Conservation (phyloP, 1,140 invertebrate genomes). For the Paracyclopina nana region DNA sequence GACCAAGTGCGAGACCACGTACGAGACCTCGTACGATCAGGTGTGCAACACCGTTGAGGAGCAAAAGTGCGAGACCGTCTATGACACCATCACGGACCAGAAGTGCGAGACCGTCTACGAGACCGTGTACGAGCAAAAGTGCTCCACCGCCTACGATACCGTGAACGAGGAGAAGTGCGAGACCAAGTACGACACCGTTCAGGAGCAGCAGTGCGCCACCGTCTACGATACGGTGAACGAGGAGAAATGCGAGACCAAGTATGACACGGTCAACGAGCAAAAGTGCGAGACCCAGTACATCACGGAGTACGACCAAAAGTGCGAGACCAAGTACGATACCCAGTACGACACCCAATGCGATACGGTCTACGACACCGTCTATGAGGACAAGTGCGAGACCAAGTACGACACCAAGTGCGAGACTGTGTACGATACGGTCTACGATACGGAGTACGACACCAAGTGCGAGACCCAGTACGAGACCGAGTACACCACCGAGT, state of each 20-base stretch:
- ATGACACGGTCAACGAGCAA: neutral
- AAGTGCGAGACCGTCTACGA: conserved; percentile 16
- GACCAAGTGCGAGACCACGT: conserved; percentile 13
- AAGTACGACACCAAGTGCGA: conserved; percentile 6
- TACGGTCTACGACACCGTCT: neutral
- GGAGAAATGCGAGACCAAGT: conserved; percentile 16
- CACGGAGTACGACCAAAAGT: conserved; percentile 10
- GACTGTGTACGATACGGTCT: conserved; percentile 1
- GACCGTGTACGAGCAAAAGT: conserved; percentile 6
- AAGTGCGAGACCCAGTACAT: conserved; percentile 8
- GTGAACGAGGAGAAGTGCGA: conserved; percentile 10
- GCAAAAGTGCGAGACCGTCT: conserved; percentile 12
- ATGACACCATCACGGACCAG: conserved; percentile 13
- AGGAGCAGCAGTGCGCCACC: conserved; percentile 10
- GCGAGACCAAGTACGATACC: conserved; percentile 10
- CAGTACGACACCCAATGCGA: no score
- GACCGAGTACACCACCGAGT: neutral
- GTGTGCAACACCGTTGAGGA: conserved; percentile 3
- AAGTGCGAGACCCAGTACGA: conserved; percentile 8
- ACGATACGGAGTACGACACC: neutral
- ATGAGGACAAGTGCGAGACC: neutral
- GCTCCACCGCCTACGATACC: conserved; percentile 11
- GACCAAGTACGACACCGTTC: conserved; percentile 13
- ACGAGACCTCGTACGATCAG: conserved; percentile 13
- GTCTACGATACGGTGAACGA: conserved; percentile 13